Evolutionary conservation across 2,888 invertebrate species (phyloP).

Genomic region (Cataglyphis cursor): DNA sequence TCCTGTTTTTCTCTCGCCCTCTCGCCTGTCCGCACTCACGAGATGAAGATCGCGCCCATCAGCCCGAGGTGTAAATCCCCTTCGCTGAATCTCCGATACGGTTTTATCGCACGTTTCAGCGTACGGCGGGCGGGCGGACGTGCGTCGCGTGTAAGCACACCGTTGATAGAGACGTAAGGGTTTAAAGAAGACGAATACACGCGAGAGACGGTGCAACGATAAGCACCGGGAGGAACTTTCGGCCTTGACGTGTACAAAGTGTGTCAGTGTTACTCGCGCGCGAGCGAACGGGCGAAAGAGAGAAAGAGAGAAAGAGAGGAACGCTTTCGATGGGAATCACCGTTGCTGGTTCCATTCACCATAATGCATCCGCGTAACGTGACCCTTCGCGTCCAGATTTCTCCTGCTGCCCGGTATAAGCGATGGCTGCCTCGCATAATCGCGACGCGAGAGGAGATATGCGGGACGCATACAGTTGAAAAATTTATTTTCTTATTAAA

Average conservation of each 20-base stretch:
- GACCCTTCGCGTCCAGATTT: constrained; percentile 49
- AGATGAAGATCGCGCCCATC: constrained; percentile 72
- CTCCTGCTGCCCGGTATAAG: constrained; percentile 25
- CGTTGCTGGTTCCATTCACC: constrained; percentile 49
- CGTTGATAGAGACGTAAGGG: constrained; percentile 39
- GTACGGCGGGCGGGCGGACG: not conserved
- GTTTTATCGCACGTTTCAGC: constrained; percentile 55
- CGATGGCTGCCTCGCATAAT: constrained; percentile 26
- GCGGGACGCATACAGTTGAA: not conserved
- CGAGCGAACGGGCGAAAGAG: not conserved
- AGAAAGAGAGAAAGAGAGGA: constrained; percentile 22
- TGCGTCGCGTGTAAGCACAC: constrained; percentile 22
- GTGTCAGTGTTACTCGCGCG: constrained; percentile 64
- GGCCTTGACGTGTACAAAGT: constrained; percentile 64
- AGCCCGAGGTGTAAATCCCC: constrained; percentile 68
- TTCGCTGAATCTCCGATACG: constrained; percentile 60
- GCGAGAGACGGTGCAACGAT: constrained; percentile 45
- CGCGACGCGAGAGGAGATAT: not conserved
- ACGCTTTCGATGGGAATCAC: constrained; percentile 45
- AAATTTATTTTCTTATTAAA: no score
- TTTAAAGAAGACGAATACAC: constrained; percentile 51
- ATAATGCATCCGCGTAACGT: constrained; percentile 52
- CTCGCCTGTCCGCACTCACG: constrained; percentile 69
- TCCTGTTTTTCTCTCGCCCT: constrained; percentile 58
- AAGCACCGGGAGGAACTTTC: constrained; percentile 46